Conservation (phyloP, 2,797 vertebrate genomes). For the Myotis vivesi region DNA sequence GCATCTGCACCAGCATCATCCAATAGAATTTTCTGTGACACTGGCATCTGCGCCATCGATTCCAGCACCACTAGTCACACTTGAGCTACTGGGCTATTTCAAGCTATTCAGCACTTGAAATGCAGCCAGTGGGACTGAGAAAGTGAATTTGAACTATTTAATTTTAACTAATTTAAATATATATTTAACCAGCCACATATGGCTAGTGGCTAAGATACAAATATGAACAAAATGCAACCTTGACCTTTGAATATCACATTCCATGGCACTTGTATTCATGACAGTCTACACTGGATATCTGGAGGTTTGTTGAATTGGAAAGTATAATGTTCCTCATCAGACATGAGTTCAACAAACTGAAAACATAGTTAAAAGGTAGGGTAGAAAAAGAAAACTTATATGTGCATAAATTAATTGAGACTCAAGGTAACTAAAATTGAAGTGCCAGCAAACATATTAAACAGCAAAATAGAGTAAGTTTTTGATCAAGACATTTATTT, state of each 20-base stretch:
- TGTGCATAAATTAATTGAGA: background rate
- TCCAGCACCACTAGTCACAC: too few species aligned
- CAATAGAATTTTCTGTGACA: background rate
- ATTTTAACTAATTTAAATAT: conserved; percentile 27
- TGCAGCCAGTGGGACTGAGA: background rate
- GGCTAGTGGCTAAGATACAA: background rate
- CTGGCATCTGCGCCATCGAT: background rate
- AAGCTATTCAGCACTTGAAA: background rate
- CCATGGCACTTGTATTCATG: background rate
- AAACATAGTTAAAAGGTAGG: background rate
- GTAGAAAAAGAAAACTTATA: background rate
- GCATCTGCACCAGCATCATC: background rate
- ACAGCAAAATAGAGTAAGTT: background rate
- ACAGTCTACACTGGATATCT: background rate
- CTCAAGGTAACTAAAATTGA: background rate
- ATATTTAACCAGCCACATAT: background rate
- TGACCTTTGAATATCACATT: background rate
- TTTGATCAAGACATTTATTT: background rate
- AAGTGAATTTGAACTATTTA: background rate
- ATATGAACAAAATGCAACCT: background rate
- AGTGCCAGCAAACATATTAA: background rate
- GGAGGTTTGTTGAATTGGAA: background rate
- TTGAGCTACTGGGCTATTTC: background rate
- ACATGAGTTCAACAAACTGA: background rate
- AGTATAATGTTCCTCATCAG: background rate